phyloP scores from a whole-genome alignment of 2,888 invertebrate genomes.

The Unio pictorum region DNA sequence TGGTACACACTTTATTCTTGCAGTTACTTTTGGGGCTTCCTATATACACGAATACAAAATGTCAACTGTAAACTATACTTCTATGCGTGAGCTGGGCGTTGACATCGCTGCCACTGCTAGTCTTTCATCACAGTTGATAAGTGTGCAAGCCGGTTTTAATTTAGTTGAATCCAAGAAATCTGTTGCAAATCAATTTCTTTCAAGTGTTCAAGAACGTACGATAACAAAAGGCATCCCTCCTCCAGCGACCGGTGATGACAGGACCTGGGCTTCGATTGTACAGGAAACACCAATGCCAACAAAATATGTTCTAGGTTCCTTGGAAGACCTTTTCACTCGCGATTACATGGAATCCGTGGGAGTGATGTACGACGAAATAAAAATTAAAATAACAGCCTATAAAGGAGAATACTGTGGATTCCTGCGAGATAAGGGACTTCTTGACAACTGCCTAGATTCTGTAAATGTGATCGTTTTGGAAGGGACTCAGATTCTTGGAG shows the following conservation, averaged over 20 bases:
- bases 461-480: no score
- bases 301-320: conserved; percentile 7
- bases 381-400: conserved; percentile 2
- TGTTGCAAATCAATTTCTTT: conserved; percentile 7
- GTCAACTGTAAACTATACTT: conserved; percentile 8
- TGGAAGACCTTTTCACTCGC: conserved; percentile 18
- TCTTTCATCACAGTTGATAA: conserved; percentile 10
- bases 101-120: conserved; percentile 20
- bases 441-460: conserved; percentile 7
- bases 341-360: conserved; percentile 9
- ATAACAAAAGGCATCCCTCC: conserved; percentile 18
- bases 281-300: conserved; percentile 17
- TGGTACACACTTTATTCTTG: conserved; percentile 24
- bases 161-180: conserved; percentile 6
- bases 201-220: conserved; percentile 12
- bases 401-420: conserved; percentile 6
- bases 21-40: conserved; percentile 21
- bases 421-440: conserved; percentile 2
- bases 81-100: conserved; percentile 2
- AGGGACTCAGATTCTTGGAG: no score
- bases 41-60: conserved; percentile 24
- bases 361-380: conserved; percentile 10
- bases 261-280: conserved; percentile 19
- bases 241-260: conserved; percentile 14
- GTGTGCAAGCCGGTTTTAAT: conserved; percentile 5